Percentiles rank a stretch among this genome's conserved stretches.
These are phyloP conservation scores for Hetaerina titia DNA, from an alignment of 2,888 invertebrate genomes.

Conservation along the genomic window DNA sequence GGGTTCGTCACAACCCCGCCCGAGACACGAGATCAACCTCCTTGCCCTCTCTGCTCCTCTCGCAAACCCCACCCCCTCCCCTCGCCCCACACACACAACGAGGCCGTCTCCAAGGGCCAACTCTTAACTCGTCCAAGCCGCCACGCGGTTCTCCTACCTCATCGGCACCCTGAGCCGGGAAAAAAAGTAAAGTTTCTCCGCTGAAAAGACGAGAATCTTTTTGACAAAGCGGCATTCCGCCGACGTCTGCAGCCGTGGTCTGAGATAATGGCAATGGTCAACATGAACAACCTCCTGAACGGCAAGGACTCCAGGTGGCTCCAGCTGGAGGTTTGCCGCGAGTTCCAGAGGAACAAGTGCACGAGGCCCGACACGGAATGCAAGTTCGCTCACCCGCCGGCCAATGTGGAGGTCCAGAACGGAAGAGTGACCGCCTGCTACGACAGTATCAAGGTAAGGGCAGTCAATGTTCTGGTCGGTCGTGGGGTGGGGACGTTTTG, in stretches of 20 bases:
- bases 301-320: constrained; percentile 99
- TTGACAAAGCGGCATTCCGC: constrained; percentile 46
- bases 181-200: constrained; percentile 32
- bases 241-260: constrained; percentile 53
- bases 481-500: neutral
- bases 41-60: neutral
- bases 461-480: neutral
- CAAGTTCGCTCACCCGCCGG: constrained; percentile 99
- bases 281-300: constrained; percentile 97
- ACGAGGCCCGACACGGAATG: constrained; percentile 99
- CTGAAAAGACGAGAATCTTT: constrained; percentile 33
- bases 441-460: constrained; percentile 99
- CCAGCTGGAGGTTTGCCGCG: constrained; percentile 99
- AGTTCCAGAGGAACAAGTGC: constrained; percentile 99
- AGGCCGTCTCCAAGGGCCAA: constrained; percentile 29
- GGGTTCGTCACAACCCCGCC: neutral
- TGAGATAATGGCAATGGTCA: constrained; percentile 90
- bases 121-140: constrained; percentile 59
- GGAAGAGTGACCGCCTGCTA: constrained; percentile 99
- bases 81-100: neutral
- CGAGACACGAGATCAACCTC: neutral
- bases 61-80: neutral
- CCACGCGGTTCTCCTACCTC: constrained; percentile 49
- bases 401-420: constrained; percentile 99
- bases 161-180: constrained; percentile 41